Conservation (phyloP, 1,140 invertebrate species). For the Diabrotica undecimpunctata region DNA sequence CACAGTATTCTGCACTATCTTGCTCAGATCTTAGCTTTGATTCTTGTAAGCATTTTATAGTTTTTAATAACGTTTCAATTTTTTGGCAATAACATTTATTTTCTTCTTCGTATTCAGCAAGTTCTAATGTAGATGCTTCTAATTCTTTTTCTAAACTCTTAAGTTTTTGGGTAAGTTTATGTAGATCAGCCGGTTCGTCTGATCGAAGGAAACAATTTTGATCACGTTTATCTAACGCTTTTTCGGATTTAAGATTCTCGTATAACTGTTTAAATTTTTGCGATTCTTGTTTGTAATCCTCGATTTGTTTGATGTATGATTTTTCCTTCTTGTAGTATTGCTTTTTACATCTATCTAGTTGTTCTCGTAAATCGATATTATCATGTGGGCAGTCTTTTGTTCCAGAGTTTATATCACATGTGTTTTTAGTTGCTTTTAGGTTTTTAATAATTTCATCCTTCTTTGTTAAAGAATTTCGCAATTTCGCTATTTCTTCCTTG, state of each 20-base stretch:
- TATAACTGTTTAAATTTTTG: neutral
- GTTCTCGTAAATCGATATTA: too few species aligned
- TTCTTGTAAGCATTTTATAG: neutral
- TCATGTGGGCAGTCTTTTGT: too few species aligned
- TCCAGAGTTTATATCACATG: too few species aligned
- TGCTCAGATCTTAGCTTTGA: neutral
- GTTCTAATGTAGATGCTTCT: conserved; percentile 11
- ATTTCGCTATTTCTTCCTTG: neutral
- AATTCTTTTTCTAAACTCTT: conserved; percentile 1
- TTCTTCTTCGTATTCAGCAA: conserved; percentile 17
- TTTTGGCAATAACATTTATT: conserved; percentile 10
- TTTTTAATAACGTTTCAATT: conserved; percentile 5
- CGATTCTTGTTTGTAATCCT: neutral
- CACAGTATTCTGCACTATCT: neutral
- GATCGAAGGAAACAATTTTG: neutral
- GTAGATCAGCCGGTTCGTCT: too few species aligned
- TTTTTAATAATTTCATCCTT: conserved; percentile 8
- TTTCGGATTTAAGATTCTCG: neutral
- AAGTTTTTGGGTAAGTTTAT: too few species aligned
- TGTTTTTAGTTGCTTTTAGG: neutral
- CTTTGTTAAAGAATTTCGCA: neutral
- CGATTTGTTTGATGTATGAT: neutral
- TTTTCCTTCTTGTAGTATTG: neutral
- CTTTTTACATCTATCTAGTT: too few species aligned
- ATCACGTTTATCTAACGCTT: neutral